Conservation (phyloP, 2,797 vertebrate species). For the Phataginus tetradactyla region DNA sequence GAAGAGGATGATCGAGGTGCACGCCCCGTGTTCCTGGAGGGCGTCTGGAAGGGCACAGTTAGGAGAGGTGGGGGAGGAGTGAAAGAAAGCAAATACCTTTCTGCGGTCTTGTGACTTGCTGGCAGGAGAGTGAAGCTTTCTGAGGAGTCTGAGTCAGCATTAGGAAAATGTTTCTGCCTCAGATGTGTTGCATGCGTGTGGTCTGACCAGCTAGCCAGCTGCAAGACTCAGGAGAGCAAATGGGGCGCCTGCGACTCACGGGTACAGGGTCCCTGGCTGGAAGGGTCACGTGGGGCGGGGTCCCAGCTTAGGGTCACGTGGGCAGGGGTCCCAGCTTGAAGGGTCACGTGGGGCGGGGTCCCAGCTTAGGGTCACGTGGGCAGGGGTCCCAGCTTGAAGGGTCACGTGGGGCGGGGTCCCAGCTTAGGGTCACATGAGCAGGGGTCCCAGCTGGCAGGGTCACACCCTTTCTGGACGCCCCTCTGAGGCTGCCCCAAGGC, state of each 20-base stretch:
- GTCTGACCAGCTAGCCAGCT: background rate
- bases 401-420: background rate
- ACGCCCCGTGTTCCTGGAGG: background rate
- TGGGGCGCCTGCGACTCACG: background rate
- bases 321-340: background rate
- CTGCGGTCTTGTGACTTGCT: background rate
- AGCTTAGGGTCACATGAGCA: too few species aligned
- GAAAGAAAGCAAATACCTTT: background rate
- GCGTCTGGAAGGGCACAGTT: background rate
- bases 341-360: background rate
- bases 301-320: too few species aligned
- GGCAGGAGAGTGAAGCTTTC: background rate
- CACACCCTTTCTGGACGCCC: background rate
- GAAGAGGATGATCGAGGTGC: background rate
- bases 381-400: too few species aligned
- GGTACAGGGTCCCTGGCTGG: background rate
- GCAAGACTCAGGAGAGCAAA: background rate
- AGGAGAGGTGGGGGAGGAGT: background rate
- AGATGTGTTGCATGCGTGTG: background rate
- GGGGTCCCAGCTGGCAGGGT: background rate
- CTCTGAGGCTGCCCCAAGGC: background rate
- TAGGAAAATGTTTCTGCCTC: constrained; percentile 14
- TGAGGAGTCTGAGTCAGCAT: background rate
- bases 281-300: background rate
- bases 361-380: too few species aligned